Evolutionary conservation across 64 coral and sea anemone species (phyloP).

Genomic region (Montipora cactus): DNA sequence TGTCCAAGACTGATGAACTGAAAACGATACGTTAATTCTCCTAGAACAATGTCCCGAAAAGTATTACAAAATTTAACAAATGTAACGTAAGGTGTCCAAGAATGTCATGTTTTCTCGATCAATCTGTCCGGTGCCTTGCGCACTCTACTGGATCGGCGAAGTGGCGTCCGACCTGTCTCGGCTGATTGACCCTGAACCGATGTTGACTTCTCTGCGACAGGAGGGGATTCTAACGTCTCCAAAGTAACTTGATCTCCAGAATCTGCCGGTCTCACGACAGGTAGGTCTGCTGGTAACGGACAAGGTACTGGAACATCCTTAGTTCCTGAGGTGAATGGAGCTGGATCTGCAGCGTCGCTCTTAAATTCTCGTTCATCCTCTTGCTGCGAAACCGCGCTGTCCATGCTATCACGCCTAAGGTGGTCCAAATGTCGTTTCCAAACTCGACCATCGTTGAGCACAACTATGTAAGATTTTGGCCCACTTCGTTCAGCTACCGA

Average conservation of each 20-base stretch:
- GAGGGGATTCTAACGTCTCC: no score
- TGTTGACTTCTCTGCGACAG: no score
- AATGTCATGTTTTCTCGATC: no score
- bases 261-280: not conserved
- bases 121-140: no score
- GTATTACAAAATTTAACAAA: no score
- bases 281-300: not conserved
- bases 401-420: not conserved
- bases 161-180: no score
- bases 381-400: not conserved
- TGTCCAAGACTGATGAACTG: no score
- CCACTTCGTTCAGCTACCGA: conserved; percentile 38
- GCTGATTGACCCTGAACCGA: no score
- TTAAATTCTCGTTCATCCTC: not conserved
- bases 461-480: conserved; percentile 24
- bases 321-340: not conserved
- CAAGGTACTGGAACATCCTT: not conserved
- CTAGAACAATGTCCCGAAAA: no score
- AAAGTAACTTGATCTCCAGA: not conserved
- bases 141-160: no score
- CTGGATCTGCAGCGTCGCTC: not conserved
- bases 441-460: conserved; percentile 51
- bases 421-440: conserved; percentile 58
- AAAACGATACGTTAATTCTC: no score
- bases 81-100: no score